Base-by-base conservation (phyloP, 2,113 vertebrate species). In the Baryphthengus martii region DNA sequence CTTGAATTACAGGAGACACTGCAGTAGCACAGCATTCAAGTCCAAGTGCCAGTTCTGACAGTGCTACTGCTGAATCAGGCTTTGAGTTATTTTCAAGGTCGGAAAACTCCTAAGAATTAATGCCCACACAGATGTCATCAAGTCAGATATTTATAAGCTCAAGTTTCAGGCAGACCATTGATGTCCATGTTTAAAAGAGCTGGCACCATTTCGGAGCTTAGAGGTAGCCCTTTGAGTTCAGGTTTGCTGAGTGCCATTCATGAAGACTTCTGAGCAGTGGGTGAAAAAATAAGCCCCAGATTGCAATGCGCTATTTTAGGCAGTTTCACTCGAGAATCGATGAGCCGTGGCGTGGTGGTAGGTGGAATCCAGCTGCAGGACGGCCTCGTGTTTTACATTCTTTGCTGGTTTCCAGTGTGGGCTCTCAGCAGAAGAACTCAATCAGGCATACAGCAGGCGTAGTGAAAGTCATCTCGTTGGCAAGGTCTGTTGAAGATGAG, bases 81-180 rank as follows among this genome's bases (percentile, higher is more conserved):
- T 89, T 79, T 33, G 28, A 58, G 53, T 79, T 66, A 68, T 10
- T 45, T 44, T 79, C 62, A 82, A 90, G 53, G 71, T 85, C 44
- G 87, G 71, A 76, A 89, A 79, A 91, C 33, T 50, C 66, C 49
- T 62, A 82, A 49, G 88, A 82, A 75, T 89, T 87, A 89, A 75
- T 82, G 21, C 13, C 31, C 53, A 68, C 81, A 47, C 26, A 88
- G 53, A 68, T 85, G 75, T 63, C 65, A 68, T 63, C 59, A 53
- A 58, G 49, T 63, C 76, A 68, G 74, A 23, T 39, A 63, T 61
- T 89, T 82, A 42, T 33, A 75, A 79, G 44, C 40, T 93, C 53
- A n/a, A 42, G 37, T 85, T 91, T 88, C 90, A 82, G 70, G 33
- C 47, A 82, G 33, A 47, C 82, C 56, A 28, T 19, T 80, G 82